Conservation (phyloP, 2,888 invertebrate genomes). For the Drosophila subquinaria region DNA sequence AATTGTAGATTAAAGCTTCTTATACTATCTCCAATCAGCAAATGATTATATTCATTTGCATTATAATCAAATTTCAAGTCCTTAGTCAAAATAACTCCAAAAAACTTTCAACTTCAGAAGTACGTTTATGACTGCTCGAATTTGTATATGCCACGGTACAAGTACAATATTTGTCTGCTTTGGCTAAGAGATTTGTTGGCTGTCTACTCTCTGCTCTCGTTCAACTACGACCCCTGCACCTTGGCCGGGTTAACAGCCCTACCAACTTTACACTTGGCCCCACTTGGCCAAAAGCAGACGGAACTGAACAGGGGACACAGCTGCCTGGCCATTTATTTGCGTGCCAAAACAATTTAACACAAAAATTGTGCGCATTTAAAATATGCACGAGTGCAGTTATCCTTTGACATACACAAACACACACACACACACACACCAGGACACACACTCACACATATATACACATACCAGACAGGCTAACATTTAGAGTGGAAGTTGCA, state of each 20-base stretch:
- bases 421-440: constrained; percentile 40
- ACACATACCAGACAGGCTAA: constrained; percentile 31
- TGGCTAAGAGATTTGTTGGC: constrained; percentile 69
- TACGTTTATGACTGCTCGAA: not conserved
- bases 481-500: constrained; percentile 30
- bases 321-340: constrained; percentile 78
- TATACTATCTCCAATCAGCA: not conserved
- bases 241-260: constrained; percentile 65
- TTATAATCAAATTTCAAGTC: not conserved
- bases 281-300: not conserved
- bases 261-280: constrained; percentile 64
- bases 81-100: not conserved
- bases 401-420: constrained; percentile 65
- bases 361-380: constrained; percentile 77
- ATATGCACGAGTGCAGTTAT: constrained; percentile 76
- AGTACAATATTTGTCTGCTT: constrained; percentile 54
- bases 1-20: not conserved
- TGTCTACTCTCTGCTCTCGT: constrained; percentile 37
- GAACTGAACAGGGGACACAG: constrained; percentile 50
- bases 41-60: not conserved
- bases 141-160: not conserved
- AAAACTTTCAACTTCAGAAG: not conserved
- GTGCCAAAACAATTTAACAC: constrained; percentile 81
- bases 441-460: constrained; percentile 17
- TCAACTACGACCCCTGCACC: constrained; percentile 55